Base-by-base conservation (phyloP, 1,140 invertebrate genomes). In the Philaenus spumarius region DNA sequence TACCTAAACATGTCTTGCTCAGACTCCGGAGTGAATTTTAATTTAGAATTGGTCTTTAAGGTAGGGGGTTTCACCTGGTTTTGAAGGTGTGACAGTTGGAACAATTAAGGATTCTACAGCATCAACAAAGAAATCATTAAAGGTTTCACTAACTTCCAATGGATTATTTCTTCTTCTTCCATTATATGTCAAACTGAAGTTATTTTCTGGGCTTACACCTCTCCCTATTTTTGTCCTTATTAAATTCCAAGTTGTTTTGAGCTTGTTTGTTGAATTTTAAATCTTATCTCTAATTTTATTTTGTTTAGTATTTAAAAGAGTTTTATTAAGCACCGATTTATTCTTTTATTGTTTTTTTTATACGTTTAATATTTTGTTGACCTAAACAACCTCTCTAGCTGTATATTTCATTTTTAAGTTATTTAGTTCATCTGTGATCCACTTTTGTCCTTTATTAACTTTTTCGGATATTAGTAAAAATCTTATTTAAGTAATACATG, bases 401-500 rank as follows among this genome's bases (percentile, higher is more conserved):
- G 7, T 15, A 9, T 17, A 45, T 45, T 15, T 15, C 20, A 15
- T 17, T 17, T 45, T 9, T 15, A 45, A 7, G 14, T 45, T 45
- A 45, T 45, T 15, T 45, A n/a, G n/a, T n/a, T n/a, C 42, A 45
- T 45, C 42, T 45, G 42, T 45, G 7, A 45, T 9, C 42, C 42
- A 45, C 20, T 45, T 14, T 6, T 45, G n/a, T n/a, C n/a, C n/a
- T n/a, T n/a, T n/a, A n/a, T n/a, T n/a, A n/a, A n/a, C n/a, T n/a
- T n/a, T n/a, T n/a, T n/a, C n/a, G n/a, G n/a, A n/a, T n/a, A n/a
- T n/a, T n/a, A n/a, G n/a, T n/a, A n/a, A n/a, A n/a, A n/a, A n/a
- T n/a, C n/a, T n/a, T n/a, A n/a, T n/a, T n/a, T n/a, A n/a, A n/a
- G n/a, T n/a, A n/a, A n/a, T n/a, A n/a, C n/a, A n/a, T n/a, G n/a